Evolutionary conservation across 2,888 invertebrate species (phyloP), one percentile per base, ranked within the genome.

Genomic region (Xestobium rufovillosum): DNA sequence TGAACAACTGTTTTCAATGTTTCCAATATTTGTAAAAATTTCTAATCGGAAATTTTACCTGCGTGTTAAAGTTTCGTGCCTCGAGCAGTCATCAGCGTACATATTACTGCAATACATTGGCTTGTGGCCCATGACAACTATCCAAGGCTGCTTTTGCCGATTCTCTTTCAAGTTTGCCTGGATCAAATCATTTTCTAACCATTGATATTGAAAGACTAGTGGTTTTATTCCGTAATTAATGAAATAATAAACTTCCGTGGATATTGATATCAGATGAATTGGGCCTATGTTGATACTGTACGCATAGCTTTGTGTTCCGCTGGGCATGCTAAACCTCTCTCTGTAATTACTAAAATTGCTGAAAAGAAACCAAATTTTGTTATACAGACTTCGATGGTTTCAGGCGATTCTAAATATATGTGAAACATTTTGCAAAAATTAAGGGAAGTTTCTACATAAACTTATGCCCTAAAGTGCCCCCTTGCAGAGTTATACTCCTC

Each of bases 261-360:
- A 84, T 50, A 94, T 76, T n/a, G 80, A 80, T 34, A 95, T 75
- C 55, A 94, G 82, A 65, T 90, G 89, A 2, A 83, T 76, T 0
- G 84, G 84, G 0, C 90, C 90, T 48, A 90, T 59, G 61, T 90
- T 74, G 60, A 85, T 89, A 56, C 88, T 88, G 65, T 80, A 86
- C 73, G 74, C 80, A 55, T 85, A 68, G 48, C 74, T 77, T 41
- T 81, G 73, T 3, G 67, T 63, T 11, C 61, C 60, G 15, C 81
- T 79, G 1, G 91, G 91, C 91, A 92, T 91, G 34, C 76, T 76
- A 67, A 91, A 94, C 10, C 92, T 76, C 33, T 78, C 75, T 49
- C 80, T 79, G 65, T 92, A 95, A 67, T 94, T 85, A 43, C 85
- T 84, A 68, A 92, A 94, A 67, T 94, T 92, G 57, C 86, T 85